A percentile compares a stretch with the other conserved stretches of the same genome.
Conservation (phyloP, 2,797 vertebrate species). For the Pseudopleuronectes americanus region DNA sequence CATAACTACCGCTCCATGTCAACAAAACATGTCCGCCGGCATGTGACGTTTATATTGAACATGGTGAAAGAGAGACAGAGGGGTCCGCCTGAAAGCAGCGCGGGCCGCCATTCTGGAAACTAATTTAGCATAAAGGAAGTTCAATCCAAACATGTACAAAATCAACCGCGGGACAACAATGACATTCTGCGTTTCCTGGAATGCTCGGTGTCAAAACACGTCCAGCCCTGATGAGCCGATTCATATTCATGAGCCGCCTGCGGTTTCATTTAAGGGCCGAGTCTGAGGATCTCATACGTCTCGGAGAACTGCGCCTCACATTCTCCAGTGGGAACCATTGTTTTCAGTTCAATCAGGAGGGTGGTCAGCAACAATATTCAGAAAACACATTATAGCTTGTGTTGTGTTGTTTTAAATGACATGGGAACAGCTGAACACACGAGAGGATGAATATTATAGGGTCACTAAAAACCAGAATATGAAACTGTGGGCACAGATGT, state of each 20-base stretch:
- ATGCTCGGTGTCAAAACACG: conserved; percentile 56
- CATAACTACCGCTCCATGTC: conserved; percentile 70
- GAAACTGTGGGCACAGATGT: no score
- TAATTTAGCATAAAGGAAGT: conserved; percentile 61
- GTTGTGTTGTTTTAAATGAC: conserved; percentile 4
- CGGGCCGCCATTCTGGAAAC: conserved; percentile 51
- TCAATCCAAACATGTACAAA: conserved; percentile 57
- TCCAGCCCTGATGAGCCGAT: conserved; percentile 49
- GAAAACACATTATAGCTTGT: background rate
- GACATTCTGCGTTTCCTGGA: conserved; percentile 43
- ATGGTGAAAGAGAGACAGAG: conserved; percentile 36
- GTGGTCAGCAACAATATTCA: conserved; percentile 17
- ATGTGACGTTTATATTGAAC: conserved; percentile 67
- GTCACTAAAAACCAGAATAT: no score
- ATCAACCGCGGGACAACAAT: conserved; percentile 45
- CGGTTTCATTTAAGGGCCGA: conserved; percentile 36
- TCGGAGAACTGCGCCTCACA: conserved; percentile 38
- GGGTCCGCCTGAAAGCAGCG: conserved; percentile 49
- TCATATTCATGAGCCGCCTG: conserved; percentile 69
- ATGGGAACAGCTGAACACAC: conserved; percentile 1
- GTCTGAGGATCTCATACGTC: background rate
- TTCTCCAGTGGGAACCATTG: conserved; percentile 16
- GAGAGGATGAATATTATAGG: no score
- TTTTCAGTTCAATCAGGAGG: background rate
- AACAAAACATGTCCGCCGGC: conserved; percentile 70